Evolutionary conservation across 64 coral and sea anemone species (phyloP).

Genomic region (Platygyra sinensis): DNA sequence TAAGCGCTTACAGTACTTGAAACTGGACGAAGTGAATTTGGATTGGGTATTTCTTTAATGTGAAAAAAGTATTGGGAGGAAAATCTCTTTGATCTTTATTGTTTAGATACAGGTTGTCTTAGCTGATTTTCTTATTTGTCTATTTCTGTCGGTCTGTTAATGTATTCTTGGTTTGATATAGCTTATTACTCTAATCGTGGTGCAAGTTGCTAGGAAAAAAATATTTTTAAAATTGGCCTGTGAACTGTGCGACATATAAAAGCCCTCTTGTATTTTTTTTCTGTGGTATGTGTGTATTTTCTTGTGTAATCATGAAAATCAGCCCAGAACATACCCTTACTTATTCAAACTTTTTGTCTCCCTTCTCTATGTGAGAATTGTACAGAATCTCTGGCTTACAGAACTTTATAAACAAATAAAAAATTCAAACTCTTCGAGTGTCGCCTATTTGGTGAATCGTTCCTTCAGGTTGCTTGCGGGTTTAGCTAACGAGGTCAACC

Average conservation of each 20-base stretch:
- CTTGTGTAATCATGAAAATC: not conserved
- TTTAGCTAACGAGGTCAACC: not conserved
- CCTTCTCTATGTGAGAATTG: conserved; percentile 26
- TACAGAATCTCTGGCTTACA: conserved; percentile 27
- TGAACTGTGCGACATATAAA: too few relatives aligned
- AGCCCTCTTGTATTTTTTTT: not conserved
- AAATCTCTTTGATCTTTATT: not conserved
- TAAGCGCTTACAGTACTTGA: too few relatives aligned
- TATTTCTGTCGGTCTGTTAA: not conserved
- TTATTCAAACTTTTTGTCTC: conserved; percentile 27
- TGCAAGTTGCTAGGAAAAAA: too few relatives aligned
- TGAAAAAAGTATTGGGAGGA: not conserved
- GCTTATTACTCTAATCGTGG: too few relatives aligned
- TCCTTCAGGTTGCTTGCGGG: not conserved
- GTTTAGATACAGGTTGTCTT: not conserved
- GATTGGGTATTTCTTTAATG: too few relatives aligned
- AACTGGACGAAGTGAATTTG: too few relatives aligned
- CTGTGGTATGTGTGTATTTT: too few relatives aligned
- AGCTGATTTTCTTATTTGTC: not conserved
- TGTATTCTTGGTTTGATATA: too few relatives aligned
- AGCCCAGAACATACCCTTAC: not conserved
- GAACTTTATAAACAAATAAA: conserved; percentile 22
- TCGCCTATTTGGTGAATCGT: not conserved
- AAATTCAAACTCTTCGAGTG: not conserved
- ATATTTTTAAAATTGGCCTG: too few relatives aligned